Base-by-base conservation (phyloP, 2,113 vertebrate genomes). In the Lamprotornis superbus region DNA sequence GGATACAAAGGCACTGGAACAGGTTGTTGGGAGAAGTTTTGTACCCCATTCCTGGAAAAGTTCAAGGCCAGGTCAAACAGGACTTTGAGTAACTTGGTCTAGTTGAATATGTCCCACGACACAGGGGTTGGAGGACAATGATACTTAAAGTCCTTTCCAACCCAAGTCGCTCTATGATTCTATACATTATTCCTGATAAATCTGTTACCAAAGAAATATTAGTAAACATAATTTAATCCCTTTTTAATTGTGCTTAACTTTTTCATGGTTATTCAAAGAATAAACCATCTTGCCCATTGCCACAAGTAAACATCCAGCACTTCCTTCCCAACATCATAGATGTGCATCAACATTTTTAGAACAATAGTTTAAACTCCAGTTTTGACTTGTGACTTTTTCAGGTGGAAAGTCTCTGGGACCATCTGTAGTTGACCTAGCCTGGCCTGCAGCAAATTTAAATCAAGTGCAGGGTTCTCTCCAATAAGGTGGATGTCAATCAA, bases 61-160 rank as follows among this genome's bases (percentile, higher is more conserved):
- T 61, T 56, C 24, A 40, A 39, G 23, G 16, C 8, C 15, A 17
- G 18, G 14, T 4, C 40, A 37, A 9, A 33, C 20, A 16, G 7
- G 10, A 9, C 30, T 40, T 71, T 33, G 35, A 37, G 12, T 4
- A 76, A 56, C 23, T 15, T 25, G 6, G 2, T 46, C 10, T n/a
- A 8, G 16, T 33, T 57, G 31, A 44, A 50, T 13, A 5, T 19
- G 15, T 50, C 8, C 28, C 14, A 22, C 37, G 25, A 21, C 24
- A 35, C 7, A 23, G 0, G 3, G 4, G 0, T 7, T 59, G 11
- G 56, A 28, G 44, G 9, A 3, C 35, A 35, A 5, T 50, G 1
- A 15, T 46, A 7, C 59, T 84, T 65, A 40, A 56, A 23, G 11
- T 56, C 8, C 4, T 8, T 87, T 90, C 33, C 17, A 75, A 71